Evolutionary conservation across 2,113 vertebrate genomes (phyloP), one percentile per base, ranked within the genome.

Genomic region (Narcine bancroftii): DNA sequence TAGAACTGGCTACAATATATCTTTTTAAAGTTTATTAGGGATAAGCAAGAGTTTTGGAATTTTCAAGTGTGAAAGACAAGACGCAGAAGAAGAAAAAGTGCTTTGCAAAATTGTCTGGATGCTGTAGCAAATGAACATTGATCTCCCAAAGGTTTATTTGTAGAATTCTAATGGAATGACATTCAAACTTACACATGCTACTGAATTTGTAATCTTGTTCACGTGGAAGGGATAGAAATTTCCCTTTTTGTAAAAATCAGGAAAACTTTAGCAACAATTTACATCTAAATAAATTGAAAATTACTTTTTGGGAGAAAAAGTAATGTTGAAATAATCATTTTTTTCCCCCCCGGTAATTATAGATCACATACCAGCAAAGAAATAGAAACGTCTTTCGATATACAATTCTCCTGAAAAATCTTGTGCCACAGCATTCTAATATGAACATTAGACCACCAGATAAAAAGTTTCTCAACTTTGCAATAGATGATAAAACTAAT

Each of bases 11-110:
- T 42, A 47, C n/a, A n/a, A n/a, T n/a, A 91, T 60, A 47, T 91
- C 47, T 87, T 76, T 65, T 69, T 66, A 69, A 42, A 91, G 24
- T 6, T 21, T 42, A 47, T 7, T 3, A 47, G 39, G 63, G 39
- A 91, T 91, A 39, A 91, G 21, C 65, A 47, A 91, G 65, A 91
- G 42, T 11, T 26, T 91, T 69, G 11, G 63, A 71, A 91, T 45
- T 47, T 91, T 91, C 29, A 33, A 47, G 15, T 91, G 69, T 69
- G 63, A 91, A 4, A 24, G 21, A 17, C 36, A 36, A 24, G 39
- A 91, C 36, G 36, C 11, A 29, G 13, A 91, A 69, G 69, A 66
- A 91, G 26, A 42, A 6, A 36, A 89, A 69, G 2, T 45, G 21
- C 36, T 47, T 33, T 91, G 26, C 26, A 47, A 69, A 6, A 45